Conservation (phyloP, 1,140 invertebrate species). For the Megalopta genalis region DNA sequence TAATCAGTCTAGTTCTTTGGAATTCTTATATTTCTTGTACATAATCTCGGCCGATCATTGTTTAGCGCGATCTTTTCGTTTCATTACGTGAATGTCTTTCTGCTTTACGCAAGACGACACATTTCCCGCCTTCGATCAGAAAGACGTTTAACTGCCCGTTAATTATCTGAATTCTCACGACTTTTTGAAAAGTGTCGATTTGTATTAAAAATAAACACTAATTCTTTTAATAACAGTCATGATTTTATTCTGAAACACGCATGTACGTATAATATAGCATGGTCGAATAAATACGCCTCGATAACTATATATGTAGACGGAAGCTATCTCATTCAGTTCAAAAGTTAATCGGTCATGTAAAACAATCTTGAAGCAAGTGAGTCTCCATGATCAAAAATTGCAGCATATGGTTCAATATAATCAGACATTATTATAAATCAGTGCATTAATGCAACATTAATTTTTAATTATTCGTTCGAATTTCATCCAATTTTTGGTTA, state of each 20-base stretch:
- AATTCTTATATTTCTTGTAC: conserved; percentile 27
- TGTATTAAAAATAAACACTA: conserved; percentile 39
- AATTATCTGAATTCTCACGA: conserved; percentile 25
- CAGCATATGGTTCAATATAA: neutral
- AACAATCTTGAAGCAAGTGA: neutral
- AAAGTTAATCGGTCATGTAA: neutral
- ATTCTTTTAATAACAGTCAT: conserved; percentile 36
- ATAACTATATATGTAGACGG: neutral
- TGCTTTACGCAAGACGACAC: neutral
- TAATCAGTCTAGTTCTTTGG: conserved; percentile 16
- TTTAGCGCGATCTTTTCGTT: conserved; percentile 8
- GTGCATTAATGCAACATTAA: no score
- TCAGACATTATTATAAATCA: no score
- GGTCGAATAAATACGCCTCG: no score
- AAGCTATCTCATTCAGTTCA: neutral
- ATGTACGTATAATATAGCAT: neutral
- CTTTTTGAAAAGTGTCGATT: conserved; percentile 32
- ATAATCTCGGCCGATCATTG: conserved; percentile 28
- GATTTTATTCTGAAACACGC: neutral
- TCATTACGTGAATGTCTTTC: neutral
- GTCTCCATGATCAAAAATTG: neutral
- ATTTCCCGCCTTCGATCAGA: neutral
- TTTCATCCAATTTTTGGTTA: neutral
- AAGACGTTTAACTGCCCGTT: conserved; percentile 25
- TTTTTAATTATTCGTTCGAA: neutral